Percentiles rank a stretch among this genome's conserved stretches.
These are phyloP conservation scores for Periparus ater DNA, from an alignment of 2,797 vertebrate species.

Conservation along the genomic window DNA sequence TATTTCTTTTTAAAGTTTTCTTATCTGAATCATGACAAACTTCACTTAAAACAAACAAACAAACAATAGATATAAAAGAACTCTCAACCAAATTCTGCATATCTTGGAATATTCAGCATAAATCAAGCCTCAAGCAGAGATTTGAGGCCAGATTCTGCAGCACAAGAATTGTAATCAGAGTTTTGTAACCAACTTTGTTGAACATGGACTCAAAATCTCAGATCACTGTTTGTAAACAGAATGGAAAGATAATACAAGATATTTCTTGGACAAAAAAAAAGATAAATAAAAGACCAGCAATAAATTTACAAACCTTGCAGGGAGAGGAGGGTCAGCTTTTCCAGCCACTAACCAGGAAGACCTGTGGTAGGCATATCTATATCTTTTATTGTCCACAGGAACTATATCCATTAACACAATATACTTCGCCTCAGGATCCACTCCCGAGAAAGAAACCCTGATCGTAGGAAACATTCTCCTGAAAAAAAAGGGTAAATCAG, in stretches of 20 bases:
- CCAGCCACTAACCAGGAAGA: constrained; percentile 98
- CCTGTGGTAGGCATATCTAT: constrained; percentile 96
- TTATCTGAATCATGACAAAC: background rate
- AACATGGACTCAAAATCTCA: background rate
- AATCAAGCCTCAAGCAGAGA: background rate
- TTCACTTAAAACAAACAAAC: background rate
- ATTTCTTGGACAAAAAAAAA: background rate
- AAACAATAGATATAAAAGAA: background rate
- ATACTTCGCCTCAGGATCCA: constrained; percentile 95
- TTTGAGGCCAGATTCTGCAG: background rate
- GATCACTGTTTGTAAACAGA: background rate
- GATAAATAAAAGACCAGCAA: background rate
- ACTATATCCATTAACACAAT: constrained; percentile 99
- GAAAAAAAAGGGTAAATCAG: constrained; percentile 24
- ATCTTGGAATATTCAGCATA: background rate
- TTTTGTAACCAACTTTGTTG: background rate
- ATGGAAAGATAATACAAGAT: background rate
- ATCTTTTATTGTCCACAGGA: constrained; percentile 97
- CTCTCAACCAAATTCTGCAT: background rate
- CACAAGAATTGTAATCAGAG: background rate
- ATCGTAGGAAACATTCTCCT: constrained; percentile 99
- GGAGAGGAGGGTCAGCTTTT: constrained; percentile 95
- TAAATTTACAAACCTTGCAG: constrained; percentile 86
- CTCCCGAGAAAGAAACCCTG: constrained; percentile 95
- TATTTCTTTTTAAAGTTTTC: background rate